A percentile compares a stretch with the other conserved stretches of the same genome.
phyloP scores from a whole-genome alignment of 1,140 invertebrate species.

The Eulimnadia texana region DNA sequence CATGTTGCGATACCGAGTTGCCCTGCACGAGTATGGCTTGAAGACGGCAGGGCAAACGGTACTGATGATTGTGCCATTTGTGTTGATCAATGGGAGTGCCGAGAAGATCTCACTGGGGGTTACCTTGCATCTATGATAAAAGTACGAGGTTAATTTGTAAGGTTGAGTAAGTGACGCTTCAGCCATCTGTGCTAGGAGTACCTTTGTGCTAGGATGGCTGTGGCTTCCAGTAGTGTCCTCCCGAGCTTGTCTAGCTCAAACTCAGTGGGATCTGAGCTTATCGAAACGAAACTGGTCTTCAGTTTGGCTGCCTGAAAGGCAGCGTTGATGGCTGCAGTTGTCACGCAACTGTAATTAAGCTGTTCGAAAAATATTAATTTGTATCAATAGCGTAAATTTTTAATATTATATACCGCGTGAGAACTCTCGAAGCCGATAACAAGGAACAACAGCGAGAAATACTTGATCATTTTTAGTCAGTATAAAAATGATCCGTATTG shows the following conservation, averaged over 20 bases:
- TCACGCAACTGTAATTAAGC: slow-evolving; percentile 5
- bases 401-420: too few species aligned
- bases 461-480: too few species aligned
- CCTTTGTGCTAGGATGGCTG: slow-evolving; percentile 12
- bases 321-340: slow-evolving; percentile 14
- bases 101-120: slow-evolving; percentile 27
- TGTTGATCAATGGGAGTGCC: slow-evolving; percentile 30
- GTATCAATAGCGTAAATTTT: too few species aligned
- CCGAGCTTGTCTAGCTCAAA: slow-evolving; percentile 15
- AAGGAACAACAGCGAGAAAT: too few species aligned
- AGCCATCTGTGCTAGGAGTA: not conserved
- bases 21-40: slow-evolving; percentile 25
- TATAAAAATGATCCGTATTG: too few species aligned
- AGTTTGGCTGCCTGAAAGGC: slow-evolving; percentile 12
- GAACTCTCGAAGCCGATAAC: too few species aligned
- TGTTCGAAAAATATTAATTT: too few species aligned
- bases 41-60: slow-evolving; percentile 30
- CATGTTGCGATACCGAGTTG: slow-evolving; percentile 29
- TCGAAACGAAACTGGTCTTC: slow-evolving; percentile 3
- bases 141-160: not conserved
- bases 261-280: slow-evolving; percentile 9
- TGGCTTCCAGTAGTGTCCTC: slow-evolving; percentile 12
- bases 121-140: slow-evolving; percentile 24
- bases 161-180: not conserved
- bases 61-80: slow-evolving; percentile 28